Percentiles rank a stretch among this genome's conserved stretches.
Evolutionary conservation across 2,113 vertebrate genomes (phyloP).

Genomic region (Ramphastos sulfuratus): DNA sequence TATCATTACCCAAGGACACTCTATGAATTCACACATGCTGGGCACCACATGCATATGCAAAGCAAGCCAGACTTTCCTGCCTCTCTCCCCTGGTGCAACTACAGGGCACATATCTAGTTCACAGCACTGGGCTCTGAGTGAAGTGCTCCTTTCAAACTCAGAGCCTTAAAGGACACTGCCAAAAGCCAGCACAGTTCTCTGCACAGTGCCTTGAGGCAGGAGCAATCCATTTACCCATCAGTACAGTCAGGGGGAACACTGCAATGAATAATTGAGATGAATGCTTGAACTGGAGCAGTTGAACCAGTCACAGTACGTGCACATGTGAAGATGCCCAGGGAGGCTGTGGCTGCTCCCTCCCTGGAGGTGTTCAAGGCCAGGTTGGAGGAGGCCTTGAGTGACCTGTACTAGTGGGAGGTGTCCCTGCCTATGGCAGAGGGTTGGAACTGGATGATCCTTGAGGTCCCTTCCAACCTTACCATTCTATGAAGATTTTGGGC

Average conservation of each 20-base stretch:
- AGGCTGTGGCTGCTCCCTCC: too few species aligned
- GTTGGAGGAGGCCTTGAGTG: too few species aligned
- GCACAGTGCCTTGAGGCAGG: background rate
- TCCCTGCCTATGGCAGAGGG: too few species aligned
- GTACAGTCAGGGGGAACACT: background rate
- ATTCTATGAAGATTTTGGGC: too few species aligned
- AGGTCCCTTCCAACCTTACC: too few species aligned
- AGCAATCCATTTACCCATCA: background rate
- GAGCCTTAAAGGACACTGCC: background rate
- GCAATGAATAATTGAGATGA: background rate
- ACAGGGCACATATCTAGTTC: background rate
- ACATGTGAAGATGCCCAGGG: background rate
- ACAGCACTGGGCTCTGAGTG: background rate
- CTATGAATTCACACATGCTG: fast-evolving
- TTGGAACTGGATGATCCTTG: too few species aligned
- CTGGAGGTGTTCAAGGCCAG: too few species aligned
- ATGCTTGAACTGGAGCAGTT: background rate
- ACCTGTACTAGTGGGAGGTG: too few species aligned
- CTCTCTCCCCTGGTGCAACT: background rate
- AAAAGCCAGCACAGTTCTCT: background rate
- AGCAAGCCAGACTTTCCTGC: background rate
- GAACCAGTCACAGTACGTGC: background rate
- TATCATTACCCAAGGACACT: background rate
- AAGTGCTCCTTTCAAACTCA: background rate
- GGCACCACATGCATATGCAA: fast-evolving